Conservation (phyloP, 2,113 vertebrate genomes). For the Plecotus auritus region DNA sequence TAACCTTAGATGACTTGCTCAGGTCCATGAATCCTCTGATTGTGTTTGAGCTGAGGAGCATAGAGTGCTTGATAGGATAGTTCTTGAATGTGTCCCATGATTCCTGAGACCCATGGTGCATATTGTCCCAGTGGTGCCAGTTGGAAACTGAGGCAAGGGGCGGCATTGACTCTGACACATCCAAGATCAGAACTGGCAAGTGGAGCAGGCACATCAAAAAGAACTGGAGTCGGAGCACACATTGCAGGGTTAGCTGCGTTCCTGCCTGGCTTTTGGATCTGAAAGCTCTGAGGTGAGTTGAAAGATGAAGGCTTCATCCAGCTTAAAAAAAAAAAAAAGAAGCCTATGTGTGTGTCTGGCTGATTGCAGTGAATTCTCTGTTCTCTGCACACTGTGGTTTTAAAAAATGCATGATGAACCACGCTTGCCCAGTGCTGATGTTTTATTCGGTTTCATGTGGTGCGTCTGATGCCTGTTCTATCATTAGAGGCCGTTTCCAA, state of each 20-base stretch:
- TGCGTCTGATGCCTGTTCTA: background rate
- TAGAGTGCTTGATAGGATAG: background rate
- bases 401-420: constrained; percentile 38
- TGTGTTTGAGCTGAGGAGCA: background rate
- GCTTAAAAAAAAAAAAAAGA: background rate
- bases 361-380: constrained; percentile 29
- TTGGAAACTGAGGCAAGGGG: background rate
- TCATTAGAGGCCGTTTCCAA: constrained; percentile 12
- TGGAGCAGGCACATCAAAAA: background rate
- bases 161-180: background rate
- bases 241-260: background rate
- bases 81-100: background rate
- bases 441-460: constrained; percentile 62
- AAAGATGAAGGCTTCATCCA: constrained; percentile 15
- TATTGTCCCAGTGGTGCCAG: background rate
- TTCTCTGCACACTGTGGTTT: background rate
- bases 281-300: background rate
- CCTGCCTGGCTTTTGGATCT: background rate
- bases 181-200: background rate
- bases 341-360: background rate
- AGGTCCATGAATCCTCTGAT: background rate
- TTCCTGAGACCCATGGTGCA: background rate
- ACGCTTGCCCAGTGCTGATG: background rate
- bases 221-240: background rate
- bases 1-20: background rate